phyloP scores from a whole-genome alignment of 2,888 invertebrate genomes.

The Pollenia griseotomentosa region DNA sequence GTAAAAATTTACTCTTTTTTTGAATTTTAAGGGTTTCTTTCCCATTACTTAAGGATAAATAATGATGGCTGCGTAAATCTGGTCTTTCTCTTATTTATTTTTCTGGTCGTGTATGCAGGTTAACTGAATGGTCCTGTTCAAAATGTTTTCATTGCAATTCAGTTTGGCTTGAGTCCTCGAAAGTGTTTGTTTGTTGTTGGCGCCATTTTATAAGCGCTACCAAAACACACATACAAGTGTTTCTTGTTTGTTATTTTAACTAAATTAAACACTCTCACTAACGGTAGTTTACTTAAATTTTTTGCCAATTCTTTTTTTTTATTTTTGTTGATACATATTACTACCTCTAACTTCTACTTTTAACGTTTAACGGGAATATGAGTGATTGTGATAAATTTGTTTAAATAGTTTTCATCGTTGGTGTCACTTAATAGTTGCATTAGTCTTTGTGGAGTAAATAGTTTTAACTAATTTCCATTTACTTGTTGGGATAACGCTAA shows the following conservation, averaged over 20 bases:
- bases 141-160: slow-evolving; percentile 58
- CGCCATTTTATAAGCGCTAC: slow-evolving; percentile 52
- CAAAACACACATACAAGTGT: slow-evolving; percentile 34
- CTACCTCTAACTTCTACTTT: background rate
- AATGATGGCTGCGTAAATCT: slow-evolving; percentile 10
- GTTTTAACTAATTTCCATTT: slow-evolving; percentile 40
- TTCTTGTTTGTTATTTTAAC: slow-evolving; percentile 22
- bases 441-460: background rate
- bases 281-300: slow-evolving; percentile 28
- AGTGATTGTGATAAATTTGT: slow-evolving; percentile 6
- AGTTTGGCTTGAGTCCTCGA: slow-evolving; percentile 70
- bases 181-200: slow-evolving; percentile 69
- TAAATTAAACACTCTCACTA: background rate
- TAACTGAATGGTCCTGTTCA: slow-evolving; percentile 48
- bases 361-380: background rate
- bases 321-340: no score
- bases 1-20: slow-evolving; percentile 4
- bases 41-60: background rate
- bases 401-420: background rate
- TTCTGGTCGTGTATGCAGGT: background rate
- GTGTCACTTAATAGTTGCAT: no score
- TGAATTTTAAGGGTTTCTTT: background rate
- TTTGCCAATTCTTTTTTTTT: background rate
- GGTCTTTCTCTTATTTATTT: slow-evolving; percentile 32
- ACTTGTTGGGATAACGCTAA: slow-evolving; percentile 33